Conservation (phyloP, 2,888 invertebrate genomes). For the Agonopterix heracliana region DNA sequence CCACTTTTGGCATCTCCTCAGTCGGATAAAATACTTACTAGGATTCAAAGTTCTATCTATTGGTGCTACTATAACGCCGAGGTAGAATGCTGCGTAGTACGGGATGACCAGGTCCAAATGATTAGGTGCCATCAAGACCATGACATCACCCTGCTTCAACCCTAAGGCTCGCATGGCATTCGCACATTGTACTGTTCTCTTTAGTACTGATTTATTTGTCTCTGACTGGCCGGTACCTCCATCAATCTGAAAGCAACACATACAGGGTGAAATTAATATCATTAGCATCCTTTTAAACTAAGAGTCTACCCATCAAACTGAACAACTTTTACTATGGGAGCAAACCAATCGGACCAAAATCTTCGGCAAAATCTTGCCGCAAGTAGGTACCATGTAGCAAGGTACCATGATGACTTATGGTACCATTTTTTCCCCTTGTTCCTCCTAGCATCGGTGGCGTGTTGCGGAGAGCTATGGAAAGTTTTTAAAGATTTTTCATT, state of each 20-base stretch:
- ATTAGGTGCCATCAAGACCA: constrained; percentile 63
- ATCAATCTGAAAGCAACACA: constrained; percentile 60
- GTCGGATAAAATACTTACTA: constrained; percentile 29
- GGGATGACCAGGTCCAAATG: constrained; percentile 62
- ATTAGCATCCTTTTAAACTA: too few relatives aligned
- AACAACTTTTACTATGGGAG: too few relatives aligned
- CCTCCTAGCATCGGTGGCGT: too few relatives aligned
- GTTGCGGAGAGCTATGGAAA: too few relatives aligned
- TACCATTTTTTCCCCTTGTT: too few relatives aligned
- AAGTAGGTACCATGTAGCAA: too few relatives aligned
- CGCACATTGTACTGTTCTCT: constrained; percentile 1
- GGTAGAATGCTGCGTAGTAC: constrained; percentile 59
- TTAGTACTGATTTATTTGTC: constrained; percentile 35
- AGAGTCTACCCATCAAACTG: too few relatives aligned
- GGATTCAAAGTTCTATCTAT: constrained; percentile 42
- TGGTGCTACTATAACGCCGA: constrained; percentile 49
- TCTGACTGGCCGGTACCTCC: constrained; percentile 57
- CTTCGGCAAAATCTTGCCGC: too few relatives aligned
- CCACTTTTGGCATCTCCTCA: constrained; percentile 19
- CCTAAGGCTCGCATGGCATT: constrained; percentile 31
- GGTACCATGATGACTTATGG: too few relatives aligned
- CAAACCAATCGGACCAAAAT: too few relatives aligned
- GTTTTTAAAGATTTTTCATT: too few relatives aligned
- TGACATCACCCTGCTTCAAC: constrained; percentile 51
- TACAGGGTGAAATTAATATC: too few relatives aligned